Evolutionary conservation across 2,797 vertebrate genomes (phyloP).

Genomic region (Xenentodon cancila): DNA sequence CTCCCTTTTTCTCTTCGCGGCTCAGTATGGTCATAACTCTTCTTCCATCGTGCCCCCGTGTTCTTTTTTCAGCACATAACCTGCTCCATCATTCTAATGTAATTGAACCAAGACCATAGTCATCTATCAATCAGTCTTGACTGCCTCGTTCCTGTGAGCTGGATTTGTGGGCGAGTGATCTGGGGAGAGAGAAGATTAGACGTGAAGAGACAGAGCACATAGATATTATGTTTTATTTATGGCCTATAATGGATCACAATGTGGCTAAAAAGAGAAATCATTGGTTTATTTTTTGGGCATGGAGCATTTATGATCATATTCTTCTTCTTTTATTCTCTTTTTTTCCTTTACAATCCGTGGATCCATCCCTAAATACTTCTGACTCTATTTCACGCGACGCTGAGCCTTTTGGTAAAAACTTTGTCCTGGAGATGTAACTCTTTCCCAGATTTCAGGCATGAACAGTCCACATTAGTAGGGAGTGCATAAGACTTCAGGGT

Average conservation of each 20-base stretch:
- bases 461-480: too few species aligned
- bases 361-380: too few species aligned
- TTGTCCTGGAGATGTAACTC: too few species aligned
- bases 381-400: too few species aligned
- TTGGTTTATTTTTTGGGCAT: too few species aligned
- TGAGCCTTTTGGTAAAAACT: too few species aligned
- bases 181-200: constrained; percentile 13
- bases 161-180: constrained; percentile 17
- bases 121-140: constrained; percentile 44
- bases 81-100: constrained; percentile 67
- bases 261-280: neutral
- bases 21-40: constrained; percentile 48
- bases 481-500: too few species aligned
- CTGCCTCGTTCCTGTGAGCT: constrained; percentile 3
- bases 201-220: constrained; percentile 4
- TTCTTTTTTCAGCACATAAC: constrained; percentile 41
- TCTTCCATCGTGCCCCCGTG: constrained; percentile 24
- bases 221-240: constrained; percentile 24
- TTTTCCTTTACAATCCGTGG: too few species aligned
- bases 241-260: constrained; percentile 6
- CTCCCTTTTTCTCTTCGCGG: constrained; percentile 4
- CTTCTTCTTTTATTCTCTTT: too few species aligned
- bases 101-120: constrained; percentile 48
- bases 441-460: too few species aligned
- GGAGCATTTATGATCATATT: too few species aligned